A percentile compares a stretch with the other conserved stretches of the same genome.
Conservation (phyloP, 2,113 vertebrate species). For the Ploceus nigricollis region DNA sequence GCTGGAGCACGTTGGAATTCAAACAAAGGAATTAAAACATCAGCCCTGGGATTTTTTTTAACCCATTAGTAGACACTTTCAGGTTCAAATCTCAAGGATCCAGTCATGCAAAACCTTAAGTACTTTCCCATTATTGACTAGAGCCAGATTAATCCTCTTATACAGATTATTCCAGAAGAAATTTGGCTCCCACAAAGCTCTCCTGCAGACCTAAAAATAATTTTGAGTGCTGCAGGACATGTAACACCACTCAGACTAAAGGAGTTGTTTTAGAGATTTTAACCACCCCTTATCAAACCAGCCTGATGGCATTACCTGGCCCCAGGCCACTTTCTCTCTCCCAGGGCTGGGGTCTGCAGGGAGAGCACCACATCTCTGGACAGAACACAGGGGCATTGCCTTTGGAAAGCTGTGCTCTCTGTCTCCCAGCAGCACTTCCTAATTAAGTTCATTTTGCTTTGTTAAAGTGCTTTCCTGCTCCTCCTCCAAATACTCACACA, state of each 20-base stretch:
- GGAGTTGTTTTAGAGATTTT: background rate
- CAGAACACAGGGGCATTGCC: background rate
- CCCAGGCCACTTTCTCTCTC: background rate
- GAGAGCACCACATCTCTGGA: background rate
- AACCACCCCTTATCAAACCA: background rate
- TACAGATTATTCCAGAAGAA: slow-evolving; percentile 22
- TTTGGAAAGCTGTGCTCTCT: background rate
- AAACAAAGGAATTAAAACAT: slow-evolving; percentile 56
- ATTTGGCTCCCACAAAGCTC: slow-evolving; percentile 2
- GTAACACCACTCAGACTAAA: background rate
- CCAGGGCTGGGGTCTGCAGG: background rate
- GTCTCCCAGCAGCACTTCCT: background rate
- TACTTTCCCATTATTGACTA: slow-evolving; percentile 25
- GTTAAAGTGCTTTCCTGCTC: background rate
- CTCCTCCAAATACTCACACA: background rate
- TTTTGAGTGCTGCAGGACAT: background rate
- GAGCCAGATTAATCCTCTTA: slow-evolving; percentile 36
- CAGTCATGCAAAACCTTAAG: slow-evolving; percentile 8
- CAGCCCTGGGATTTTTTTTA: slow-evolving; percentile 6
- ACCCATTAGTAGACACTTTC: slow-evolving; percentile 1
- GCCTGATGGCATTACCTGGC: background rate
- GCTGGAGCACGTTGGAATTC: background rate
- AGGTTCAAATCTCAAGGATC: background rate
- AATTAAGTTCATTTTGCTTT: background rate
- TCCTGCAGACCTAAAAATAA: slow-evolving; percentile 2